Conservation (phyloP, 1,140 invertebrate species). For the Leptinotarsa lineolata region DNA sequence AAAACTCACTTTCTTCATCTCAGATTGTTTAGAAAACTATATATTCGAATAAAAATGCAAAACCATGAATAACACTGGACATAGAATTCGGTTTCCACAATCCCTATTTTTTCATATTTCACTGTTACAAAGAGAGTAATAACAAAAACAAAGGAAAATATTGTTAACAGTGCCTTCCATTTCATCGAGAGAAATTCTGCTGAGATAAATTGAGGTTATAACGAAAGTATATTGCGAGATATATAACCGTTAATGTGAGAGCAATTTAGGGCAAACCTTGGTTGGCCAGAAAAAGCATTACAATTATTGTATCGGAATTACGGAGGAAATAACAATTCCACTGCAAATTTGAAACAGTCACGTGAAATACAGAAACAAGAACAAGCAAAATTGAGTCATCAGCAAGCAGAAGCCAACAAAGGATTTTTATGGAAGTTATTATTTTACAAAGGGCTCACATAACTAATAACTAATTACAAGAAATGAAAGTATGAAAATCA, state of each 20-base stretch:
- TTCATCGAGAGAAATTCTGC: too few species aligned
- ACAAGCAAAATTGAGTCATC: constrained; percentile 25
- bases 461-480: background rate
- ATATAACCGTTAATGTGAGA: background rate
- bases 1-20: too few species aligned
- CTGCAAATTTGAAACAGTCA: background rate
- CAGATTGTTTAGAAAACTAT: too few species aligned
- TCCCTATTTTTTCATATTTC: too few species aligned
- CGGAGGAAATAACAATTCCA: background rate
- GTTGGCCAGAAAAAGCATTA: background rate
- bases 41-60: too few species aligned
- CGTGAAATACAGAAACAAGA: background rate
- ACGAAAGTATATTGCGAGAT: background rate
- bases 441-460: background rate
- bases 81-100: too few species aligned
- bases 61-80: too few species aligned
- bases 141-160: too few species aligned
- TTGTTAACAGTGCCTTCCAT: too few species aligned
- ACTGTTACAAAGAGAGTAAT: too few species aligned
- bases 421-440: background rate
- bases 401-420: constrained; percentile 3
- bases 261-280: background rate
- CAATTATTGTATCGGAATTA: background rate
- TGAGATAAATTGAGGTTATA: too few species aligned
- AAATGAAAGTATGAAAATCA: background rate